phyloP scores from a whole-genome alignment of 2,113 vertebrate genomes.

The Protobothrops flavoviridis region DNA sequence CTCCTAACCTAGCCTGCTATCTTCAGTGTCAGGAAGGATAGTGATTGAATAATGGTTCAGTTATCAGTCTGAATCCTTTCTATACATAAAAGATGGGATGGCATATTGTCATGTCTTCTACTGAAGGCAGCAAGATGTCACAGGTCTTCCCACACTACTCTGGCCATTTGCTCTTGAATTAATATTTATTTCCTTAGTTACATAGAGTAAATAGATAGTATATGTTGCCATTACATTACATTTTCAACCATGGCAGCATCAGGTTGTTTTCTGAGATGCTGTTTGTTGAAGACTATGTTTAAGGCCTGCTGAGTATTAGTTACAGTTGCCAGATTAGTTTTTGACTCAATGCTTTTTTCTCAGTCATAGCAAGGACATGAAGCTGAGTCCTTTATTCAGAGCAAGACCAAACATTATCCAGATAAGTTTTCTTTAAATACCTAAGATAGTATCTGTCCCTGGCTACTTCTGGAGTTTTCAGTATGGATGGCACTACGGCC shows the following conservation, averaged over 20 bases:
- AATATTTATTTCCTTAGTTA: background rate
- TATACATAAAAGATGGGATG: background rate
- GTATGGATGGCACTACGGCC: background rate
- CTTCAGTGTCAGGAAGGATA: background rate
- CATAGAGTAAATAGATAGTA: background rate
- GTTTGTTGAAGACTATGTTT: background rate
- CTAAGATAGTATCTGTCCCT: background rate
- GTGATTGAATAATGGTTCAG: background rate
- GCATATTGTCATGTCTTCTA: background rate
- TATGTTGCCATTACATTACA: background rate
- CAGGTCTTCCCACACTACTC: background rate
- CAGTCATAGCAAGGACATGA: background rate
- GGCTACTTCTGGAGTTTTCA: background rate
- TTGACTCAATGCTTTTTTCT: background rate
- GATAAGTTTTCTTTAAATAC: background rate
- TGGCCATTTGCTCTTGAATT: background rate
- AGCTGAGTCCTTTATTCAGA: background rate
- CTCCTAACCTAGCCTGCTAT: background rate
- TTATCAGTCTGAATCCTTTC: background rate
- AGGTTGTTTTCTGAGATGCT: background rate
- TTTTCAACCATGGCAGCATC: background rate
- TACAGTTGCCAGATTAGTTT: background rate
- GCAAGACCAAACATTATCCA: background rate
- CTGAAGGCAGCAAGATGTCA: background rate
- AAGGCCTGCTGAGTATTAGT: background rate